Evolutionary conservation across 2,113 vertebrate species (phyloP).

Genomic region (Microcebus tavaratra): DNA sequence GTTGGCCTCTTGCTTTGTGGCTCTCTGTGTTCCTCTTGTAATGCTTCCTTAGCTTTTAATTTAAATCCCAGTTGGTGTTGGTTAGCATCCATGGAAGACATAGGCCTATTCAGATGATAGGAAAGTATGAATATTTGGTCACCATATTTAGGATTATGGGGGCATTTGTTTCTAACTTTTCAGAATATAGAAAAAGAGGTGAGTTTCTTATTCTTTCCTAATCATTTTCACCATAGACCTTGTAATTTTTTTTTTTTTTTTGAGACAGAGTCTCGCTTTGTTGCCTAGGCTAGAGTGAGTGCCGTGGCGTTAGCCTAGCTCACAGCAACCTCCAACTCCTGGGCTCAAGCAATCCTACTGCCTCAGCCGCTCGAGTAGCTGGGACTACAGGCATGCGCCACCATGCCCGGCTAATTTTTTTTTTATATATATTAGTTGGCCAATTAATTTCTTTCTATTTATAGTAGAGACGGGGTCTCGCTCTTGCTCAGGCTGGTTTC

Average conservation of each 20-base stretch:
- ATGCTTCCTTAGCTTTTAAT: conserved; percentile 45
- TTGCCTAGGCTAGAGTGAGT: too few species aligned
- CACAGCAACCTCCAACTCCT: too few species aligned
- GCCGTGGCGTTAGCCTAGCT: too few species aligned
- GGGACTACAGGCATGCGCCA: too few species aligned
- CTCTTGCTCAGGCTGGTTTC: too few species aligned
- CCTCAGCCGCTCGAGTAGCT: too few species aligned
- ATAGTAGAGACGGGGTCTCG: too few species aligned
- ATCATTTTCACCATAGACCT: not conserved
- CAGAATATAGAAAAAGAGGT: not conserved
- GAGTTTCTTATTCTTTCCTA: conserved; percentile 14
- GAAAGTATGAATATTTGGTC: conserved; percentile 30
- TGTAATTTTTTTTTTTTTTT: not conserved
- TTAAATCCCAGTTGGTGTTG: not conserved
- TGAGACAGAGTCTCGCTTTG: too few species aligned
- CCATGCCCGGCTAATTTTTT: too few species aligned
- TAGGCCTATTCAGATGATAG: not conserved
- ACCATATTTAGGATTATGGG: conserved; percentile 20
- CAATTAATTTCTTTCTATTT: too few species aligned
- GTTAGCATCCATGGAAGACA: not conserved
- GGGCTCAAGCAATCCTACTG: too few species aligned
- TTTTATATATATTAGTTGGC: too few species aligned
- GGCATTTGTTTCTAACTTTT: not conserved
- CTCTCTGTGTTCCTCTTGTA: conserved; percentile 24
- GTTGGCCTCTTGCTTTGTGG: conserved; percentile 44